These are phyloP conservation scores for Morpho deidamia DNA, from an alignment of 2,888 invertebrate species.

Conservation along the genomic window DNA sequence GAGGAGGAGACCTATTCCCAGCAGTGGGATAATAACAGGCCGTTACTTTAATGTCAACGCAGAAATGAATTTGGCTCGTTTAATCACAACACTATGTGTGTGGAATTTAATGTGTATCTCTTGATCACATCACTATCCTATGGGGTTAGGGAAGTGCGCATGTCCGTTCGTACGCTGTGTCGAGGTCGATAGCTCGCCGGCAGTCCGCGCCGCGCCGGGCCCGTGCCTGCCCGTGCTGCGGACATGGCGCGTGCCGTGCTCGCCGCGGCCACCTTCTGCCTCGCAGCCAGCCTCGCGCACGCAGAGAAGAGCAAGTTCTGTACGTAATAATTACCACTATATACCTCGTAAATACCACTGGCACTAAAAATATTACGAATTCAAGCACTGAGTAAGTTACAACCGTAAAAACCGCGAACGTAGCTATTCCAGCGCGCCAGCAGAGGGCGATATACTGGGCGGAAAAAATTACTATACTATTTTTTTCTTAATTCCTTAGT, in stretches of 20 bases:
- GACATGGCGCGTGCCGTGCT: conserved; percentile 66
- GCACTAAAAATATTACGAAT: too few species aligned
- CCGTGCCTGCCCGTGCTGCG: conserved; percentile 47
- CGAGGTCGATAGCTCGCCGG: conserved; percentile 39
- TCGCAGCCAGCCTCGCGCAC: conserved; percentile 45
- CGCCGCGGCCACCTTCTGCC: conserved; percentile 50
- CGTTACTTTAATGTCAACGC: too few species aligned
- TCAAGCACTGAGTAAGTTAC: not conserved
- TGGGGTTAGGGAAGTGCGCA: conserved; percentile 29
- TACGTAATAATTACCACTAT: conserved; percentile 41
- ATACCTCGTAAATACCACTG: not conserved
- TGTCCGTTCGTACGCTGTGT: conserved; percentile 11
- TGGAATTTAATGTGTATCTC: too few species aligned
- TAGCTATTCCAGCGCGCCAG: not conserved
- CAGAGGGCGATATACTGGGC: not conserved
- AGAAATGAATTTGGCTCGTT: too few species aligned
- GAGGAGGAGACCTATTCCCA: too few species aligned
- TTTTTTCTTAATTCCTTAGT: too few species aligned
- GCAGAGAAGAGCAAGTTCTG: conserved; percentile 78
- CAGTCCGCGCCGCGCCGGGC: conserved; percentile 53
- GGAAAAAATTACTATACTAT: too few species aligned
- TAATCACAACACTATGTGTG: too few species aligned
- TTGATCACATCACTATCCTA: too few species aligned
- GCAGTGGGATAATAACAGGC: too few species aligned
- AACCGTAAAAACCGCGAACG: not conserved